phyloP scores from a whole-genome alignment of 2,797 vertebrate species.

The Xenops minutus region DNA sequence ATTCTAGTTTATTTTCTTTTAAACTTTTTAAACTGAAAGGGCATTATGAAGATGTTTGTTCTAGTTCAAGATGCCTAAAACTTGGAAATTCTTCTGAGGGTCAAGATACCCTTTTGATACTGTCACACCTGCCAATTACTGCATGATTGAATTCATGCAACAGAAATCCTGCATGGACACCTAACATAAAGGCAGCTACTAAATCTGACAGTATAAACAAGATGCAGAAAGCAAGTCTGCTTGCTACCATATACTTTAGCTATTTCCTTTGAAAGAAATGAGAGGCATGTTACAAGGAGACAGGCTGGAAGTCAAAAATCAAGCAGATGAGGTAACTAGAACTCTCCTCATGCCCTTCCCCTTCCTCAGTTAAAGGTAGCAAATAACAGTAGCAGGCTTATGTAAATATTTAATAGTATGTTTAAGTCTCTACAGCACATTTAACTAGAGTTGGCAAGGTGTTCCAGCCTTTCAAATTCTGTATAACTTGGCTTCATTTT shows the following conservation, averaged over 20 bases:
- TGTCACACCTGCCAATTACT: background rate
- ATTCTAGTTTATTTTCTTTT: background rate
- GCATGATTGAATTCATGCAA: background rate
- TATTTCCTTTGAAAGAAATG: background rate
- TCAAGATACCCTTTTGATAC: background rate
- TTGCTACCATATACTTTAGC: background rate
- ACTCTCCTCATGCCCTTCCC: background rate
- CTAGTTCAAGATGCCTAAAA: background rate
- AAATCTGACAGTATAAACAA: background rate
- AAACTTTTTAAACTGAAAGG: background rate
- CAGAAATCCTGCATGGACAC: background rate
- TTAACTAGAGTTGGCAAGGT: background rate
- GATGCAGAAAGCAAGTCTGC: background rate
- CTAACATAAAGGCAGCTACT: background rate
- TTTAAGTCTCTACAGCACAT: background rate
- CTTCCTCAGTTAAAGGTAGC: background rate
- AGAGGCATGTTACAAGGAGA: background rate
- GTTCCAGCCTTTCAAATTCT: background rate
- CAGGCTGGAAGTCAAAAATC: background rate
- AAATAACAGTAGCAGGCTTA: background rate
- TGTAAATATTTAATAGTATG: background rate
- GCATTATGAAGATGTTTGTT: background rate
- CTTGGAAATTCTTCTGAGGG: background rate
- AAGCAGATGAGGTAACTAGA: background rate
- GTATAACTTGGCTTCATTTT: background rate